phyloP scores from a whole-genome alignment of 2,113 vertebrate species.

The Rostratula benghalensis region DNA sequence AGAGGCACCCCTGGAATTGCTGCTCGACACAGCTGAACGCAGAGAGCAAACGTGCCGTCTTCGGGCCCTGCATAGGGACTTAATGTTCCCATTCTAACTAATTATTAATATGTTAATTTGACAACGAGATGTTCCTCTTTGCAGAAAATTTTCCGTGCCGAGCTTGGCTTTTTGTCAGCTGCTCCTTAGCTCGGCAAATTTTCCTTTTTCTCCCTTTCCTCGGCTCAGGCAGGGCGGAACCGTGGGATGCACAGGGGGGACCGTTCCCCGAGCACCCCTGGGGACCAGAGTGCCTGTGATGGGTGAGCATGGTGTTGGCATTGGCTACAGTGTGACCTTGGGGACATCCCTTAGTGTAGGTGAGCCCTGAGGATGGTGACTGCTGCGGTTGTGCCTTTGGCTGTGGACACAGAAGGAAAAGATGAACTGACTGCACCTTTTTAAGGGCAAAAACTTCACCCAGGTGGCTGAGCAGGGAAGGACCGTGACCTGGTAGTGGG shows the following conservation, averaged over 20 bases:
- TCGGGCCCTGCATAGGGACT: neutral
- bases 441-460: neutral
- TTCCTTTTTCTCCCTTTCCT: neutral
- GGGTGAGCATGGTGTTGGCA: neutral
- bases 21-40: neutral
- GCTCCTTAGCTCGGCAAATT: fast-evolving
- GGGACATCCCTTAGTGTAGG: fast-evolving
- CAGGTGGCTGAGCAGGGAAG: neutral
- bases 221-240: fast-evolving
- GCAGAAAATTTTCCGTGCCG: fast-evolving
- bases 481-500: neutral
- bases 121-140: neutral
- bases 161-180: neutral
- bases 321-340: neutral
- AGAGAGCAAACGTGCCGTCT: neutral
- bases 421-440: neutral
- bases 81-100: neutral
- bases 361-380: neutral
- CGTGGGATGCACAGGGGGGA: neutral
- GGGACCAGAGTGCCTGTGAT: fast-evolving
- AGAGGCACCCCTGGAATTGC: neutral
- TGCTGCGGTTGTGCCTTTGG: fast-evolving
- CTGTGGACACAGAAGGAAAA: neutral
- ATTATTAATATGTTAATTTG: conserved; percentile 61
- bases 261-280: neutral